Evolutionary conservation across 2,113 vertebrate genomes (phyloP).

Genomic region (Acanthochromis polyacanthus): DNA sequence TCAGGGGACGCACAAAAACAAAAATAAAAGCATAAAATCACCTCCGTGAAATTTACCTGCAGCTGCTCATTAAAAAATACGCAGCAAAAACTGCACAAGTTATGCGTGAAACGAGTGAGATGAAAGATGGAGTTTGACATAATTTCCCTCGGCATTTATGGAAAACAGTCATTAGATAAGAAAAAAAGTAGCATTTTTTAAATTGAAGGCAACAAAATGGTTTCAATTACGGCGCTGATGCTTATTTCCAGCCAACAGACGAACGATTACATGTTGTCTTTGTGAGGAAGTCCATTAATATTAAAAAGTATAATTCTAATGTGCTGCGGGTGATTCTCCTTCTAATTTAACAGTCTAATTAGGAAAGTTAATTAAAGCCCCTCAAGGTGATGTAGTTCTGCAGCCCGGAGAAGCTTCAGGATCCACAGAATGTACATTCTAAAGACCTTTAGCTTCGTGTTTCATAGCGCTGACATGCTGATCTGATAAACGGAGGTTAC

Average conservation of each 20-base stretch:
- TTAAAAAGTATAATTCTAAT: constrained; percentile 47
- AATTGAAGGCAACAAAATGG: constrained; percentile 33
- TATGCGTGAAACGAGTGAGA: constrained; percentile 34
- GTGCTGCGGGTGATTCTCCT: constrained; percentile 58
- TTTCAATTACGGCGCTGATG: constrained; percentile 28
- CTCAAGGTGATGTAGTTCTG: constrained; percentile 35
- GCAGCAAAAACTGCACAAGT: constrained; percentile 8
- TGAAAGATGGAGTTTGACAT: constrained; percentile 24
- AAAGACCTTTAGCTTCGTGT: neutral
- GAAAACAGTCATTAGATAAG: constrained; percentile 24
- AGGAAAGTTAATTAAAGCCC: constrained; percentile 68
- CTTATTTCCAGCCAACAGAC: constrained; percentile 37
- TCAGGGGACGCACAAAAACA: neutral
- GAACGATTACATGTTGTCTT: constrained; percentile 52
- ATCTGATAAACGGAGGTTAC: constrained; percentile 27
- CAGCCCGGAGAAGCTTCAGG: constrained; percentile 10
- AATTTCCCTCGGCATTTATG: constrained; percentile 26
- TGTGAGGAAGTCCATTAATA: constrained; percentile 46
- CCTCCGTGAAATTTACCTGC: constrained; percentile 17
- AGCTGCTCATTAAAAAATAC: constrained; percentile 45
- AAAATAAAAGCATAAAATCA: constrained; percentile 13
- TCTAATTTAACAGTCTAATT: constrained; percentile 65
- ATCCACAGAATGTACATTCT: neutral
- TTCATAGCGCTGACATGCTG: constrained; percentile 8
- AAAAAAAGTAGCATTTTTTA: neutral